Evolutionary conservation across 2,797 vertebrate species (phyloP).

Genomic region (Petrocephalus sullivani): DNA sequence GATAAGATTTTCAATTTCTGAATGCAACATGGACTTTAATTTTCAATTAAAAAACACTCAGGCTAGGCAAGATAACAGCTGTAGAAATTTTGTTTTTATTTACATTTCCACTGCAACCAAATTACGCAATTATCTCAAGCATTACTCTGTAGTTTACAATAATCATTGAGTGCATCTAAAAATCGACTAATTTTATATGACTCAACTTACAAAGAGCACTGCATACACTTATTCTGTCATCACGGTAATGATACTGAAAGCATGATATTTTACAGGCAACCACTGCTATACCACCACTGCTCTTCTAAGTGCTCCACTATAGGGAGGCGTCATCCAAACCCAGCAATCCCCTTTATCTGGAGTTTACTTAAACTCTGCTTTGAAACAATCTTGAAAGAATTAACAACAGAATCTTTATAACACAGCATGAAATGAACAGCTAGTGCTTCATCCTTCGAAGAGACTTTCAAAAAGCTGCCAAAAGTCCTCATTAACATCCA

Average conservation of each 20-base stretch:
- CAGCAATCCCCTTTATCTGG: background rate
- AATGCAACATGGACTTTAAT: slow-evolving; percentile 16
- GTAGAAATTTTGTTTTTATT: slow-evolving; percentile 15
- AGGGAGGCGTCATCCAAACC: background rate
- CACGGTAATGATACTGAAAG: slow-evolving; percentile 3
- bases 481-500: slow-evolving; percentile 55
- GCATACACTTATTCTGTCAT: background rate
- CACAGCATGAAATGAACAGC: background rate
- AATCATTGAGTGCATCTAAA: slow-evolving; percentile 11
- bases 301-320: background rate
- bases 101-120: slow-evolving; percentile 3
- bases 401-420: background rate
- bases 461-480: background rate
- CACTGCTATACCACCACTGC: background rate
- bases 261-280: background rate
- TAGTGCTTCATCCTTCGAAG: background rate
- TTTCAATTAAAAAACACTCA: slow-evolving; percentile 21
- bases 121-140: slow-evolving; percentile 11
- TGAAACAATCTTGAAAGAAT: background rate
- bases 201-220: background rate
- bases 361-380: background rate
- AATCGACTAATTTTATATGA: background rate
- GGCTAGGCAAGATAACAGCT: slow-evolving; percentile 5
- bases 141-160: slow-evolving; percentile 6
- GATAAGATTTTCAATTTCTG: slow-evolving; percentile 20